These are phyloP conservation scores for Drosophila ironensis DNA, from an alignment of 1,140 invertebrate species.

Conservation along the genomic window DNA sequence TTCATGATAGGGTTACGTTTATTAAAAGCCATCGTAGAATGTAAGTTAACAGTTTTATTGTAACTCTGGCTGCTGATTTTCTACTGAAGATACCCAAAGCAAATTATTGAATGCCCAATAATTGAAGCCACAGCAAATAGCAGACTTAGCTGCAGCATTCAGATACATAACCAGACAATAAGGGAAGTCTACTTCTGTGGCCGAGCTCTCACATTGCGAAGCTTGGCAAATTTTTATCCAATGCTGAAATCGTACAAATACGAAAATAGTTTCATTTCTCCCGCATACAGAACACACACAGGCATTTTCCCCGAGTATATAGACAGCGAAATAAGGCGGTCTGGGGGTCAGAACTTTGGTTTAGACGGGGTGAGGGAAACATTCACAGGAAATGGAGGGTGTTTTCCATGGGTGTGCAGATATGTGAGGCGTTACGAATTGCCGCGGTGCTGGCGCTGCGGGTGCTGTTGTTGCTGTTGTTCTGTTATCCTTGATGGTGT, in stretches of 20 bases:
- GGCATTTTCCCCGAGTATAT: background rate
- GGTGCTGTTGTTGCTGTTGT: no score
- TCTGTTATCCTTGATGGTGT: slow-evolving; percentile 8
- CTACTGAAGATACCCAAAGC: no score
- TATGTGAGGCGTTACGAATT: slow-evolving; percentile 68
- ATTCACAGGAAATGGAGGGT: slow-evolving; percentile 50
- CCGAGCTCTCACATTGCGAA: slow-evolving; percentile 48
- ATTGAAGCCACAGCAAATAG: slow-evolving; percentile 61
- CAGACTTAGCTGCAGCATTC: slow-evolving; percentile 45
- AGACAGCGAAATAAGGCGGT: slow-evolving; percentile 1
- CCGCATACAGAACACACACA: slow-evolving; percentile 1
- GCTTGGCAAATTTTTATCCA: slow-evolving; percentile 60
- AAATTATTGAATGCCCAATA: no score
- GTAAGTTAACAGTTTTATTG: no score
- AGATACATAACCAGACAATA: background rate
- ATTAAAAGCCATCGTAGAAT: no score
- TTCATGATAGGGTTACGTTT: no score
- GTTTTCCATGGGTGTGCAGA: slow-evolving; percentile 31
- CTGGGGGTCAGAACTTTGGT: slow-evolving; percentile 11
- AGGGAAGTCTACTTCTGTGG: slow-evolving; percentile 41
- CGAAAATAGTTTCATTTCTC: slow-evolving; percentile 62
- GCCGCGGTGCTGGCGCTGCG: slow-evolving; percentile 29
- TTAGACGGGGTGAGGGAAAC: slow-evolving; percentile 19
- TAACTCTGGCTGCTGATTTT: no score
- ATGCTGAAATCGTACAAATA: slow-evolving; percentile 65